Percentiles rank a stretch among this genome's conserved stretches.
These are phyloP conservation scores for Drosophila orena DNA, from an alignment of 1,140 invertebrate species.

Conservation along the genomic window DNA sequence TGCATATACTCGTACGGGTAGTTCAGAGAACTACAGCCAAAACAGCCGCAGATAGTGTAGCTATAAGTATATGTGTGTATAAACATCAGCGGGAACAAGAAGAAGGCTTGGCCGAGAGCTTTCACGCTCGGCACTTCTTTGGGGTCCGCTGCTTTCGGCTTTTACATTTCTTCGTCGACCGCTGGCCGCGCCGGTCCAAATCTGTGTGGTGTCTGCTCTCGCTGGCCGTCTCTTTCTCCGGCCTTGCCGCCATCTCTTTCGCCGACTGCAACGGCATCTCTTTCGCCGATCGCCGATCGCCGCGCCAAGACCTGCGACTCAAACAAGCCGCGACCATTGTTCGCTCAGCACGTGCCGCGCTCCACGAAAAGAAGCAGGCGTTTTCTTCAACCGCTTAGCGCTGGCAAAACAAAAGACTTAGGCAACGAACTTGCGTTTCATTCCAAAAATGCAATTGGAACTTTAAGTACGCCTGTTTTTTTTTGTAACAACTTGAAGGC, in stretches of 20 bases:
- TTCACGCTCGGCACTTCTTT: conserved; percentile 50
- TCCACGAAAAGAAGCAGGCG: conserved; percentile 5
- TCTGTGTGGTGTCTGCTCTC: conserved; percentile 4
- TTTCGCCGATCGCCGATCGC: conserved; percentile 18
- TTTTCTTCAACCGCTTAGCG: conserved; percentile 14
- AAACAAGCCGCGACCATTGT: conserved; percentile 79
- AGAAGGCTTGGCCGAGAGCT: conserved; percentile 30
- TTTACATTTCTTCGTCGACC: conserved; percentile 76
- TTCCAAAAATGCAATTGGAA: conserved; percentile 11
- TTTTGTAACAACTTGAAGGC: background rate
- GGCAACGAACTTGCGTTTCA: conserved; percentile 11
- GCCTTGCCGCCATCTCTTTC: conserved; percentile 11
- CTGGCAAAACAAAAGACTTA: conserved; percentile 35
- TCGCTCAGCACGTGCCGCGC: conserved; percentile 71
- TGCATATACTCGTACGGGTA: too few species aligned
- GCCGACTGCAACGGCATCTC: conserved; percentile 19
- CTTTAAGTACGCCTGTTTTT: background rate
- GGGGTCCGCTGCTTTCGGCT: conserved; percentile 51
- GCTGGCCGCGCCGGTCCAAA: conserved; percentile 52
- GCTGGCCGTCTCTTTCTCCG: conserved; percentile 20
- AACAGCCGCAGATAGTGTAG: too few species aligned
- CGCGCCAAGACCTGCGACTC: conserved; percentile 28
- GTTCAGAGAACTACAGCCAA: too few species aligned
- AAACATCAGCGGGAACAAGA: conserved; percentile 10
- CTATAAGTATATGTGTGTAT: background rate